Percentiles rank a stretch among this genome's conserved stretches.
phyloP scores from a whole-genome alignment of 2,113 vertebrate species.

The Pyxicephalus adspersus region DNA sequence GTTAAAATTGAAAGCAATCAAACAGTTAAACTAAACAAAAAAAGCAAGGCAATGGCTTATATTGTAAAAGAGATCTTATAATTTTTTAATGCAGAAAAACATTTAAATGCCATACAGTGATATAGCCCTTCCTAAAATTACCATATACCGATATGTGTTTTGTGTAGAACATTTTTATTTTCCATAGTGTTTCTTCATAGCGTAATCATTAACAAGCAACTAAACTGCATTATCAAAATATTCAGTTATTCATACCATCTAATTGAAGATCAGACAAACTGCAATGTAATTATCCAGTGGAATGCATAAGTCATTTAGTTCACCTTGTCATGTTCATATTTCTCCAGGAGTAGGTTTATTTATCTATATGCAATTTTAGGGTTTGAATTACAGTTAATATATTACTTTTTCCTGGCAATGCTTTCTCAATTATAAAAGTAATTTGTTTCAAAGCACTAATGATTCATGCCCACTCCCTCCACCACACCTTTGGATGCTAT shows the following conservation, averaged over 20 bases:
- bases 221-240: too few species aligned
- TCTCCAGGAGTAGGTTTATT: conserved; percentile 9
- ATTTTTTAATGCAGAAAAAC: too few species aligned
- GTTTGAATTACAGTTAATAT: conserved; percentile 1
- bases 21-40: too few species aligned
- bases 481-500: conserved; percentile 23
- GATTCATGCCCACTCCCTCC: conserved; percentile 4
- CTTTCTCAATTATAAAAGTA: conserved; percentile 24
- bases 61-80: too few species aligned
- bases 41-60: too few species aligned
- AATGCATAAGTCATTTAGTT: conserved; percentile 6
- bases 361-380: conserved; percentile 8
- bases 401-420: conserved; percentile 17
- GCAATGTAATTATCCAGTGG: conserved; percentile 4
- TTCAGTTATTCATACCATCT: neutral
- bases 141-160: too few species aligned
- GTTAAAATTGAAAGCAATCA: too few species aligned
- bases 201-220: too few species aligned
- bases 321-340: conserved; percentile 9
- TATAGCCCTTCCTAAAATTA: too few species aligned
- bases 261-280: conserved; percentile 21
- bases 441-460: conserved; percentile 29
- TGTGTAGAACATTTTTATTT: neutral
- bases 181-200: neutral
- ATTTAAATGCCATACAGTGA: too few species aligned